phyloP scores from a whole-genome alignment of 2,797 vertebrate genomes.

The Leptodactylus fallax region DNA sequence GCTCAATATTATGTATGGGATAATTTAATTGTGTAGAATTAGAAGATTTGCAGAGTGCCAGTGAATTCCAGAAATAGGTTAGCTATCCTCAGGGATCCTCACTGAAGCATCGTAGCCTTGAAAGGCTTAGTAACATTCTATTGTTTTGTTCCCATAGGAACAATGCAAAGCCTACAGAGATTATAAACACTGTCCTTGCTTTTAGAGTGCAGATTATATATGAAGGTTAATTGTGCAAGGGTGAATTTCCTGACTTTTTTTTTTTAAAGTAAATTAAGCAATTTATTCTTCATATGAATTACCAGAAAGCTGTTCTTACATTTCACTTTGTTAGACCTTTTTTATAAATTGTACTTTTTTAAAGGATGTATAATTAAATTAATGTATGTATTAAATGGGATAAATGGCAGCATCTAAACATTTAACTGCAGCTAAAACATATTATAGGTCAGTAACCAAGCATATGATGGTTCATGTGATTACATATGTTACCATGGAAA shows the following conservation, averaged over 20 bases:
- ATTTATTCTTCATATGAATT: background rate
- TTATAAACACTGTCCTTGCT: constrained; percentile 56
- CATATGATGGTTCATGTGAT: background rate
- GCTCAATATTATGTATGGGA: constrained; percentile 50
- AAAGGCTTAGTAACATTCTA: constrained; percentile 60
- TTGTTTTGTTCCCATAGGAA: constrained; percentile 62
- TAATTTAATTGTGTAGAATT: constrained; percentile 60
- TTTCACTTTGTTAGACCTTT: background rate
- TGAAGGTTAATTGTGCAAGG: constrained; percentile 60
- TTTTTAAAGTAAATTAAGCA: constrained; percentile 17
- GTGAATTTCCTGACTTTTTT: constrained; percentile 28
- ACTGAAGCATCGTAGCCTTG: constrained; percentile 48
- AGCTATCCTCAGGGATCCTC: constrained; percentile 53
- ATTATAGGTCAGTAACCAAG: background rate
- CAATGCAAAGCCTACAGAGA: constrained; percentile 48
- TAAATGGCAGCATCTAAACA: background rate
- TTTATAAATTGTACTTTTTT: background rate
- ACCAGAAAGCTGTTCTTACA: background rate
- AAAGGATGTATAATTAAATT: background rate
- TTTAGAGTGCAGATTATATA: constrained; percentile 53
- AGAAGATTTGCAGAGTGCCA: constrained; percentile 55
- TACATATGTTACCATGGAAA: background rate
- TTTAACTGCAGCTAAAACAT: background rate
- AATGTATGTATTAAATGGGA: background rate
- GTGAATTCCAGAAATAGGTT: constrained; percentile 60